phyloP scores from a whole-genome alignment of 2,113 vertebrate species.

The Hemibagrus wyckioides region DNA sequence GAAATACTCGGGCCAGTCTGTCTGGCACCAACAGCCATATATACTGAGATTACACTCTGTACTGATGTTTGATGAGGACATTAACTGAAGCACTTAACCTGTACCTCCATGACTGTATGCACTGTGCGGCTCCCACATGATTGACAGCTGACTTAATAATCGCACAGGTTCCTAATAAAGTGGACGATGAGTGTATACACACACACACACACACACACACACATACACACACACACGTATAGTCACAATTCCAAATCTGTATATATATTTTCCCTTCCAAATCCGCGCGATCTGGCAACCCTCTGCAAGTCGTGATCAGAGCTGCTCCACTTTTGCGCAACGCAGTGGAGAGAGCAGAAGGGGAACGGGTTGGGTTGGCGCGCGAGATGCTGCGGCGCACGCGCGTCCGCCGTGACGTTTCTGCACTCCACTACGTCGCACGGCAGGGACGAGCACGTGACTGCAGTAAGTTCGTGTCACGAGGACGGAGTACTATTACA shows the following conservation, averaged over 20 bases:
- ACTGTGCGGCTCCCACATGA: too few species aligned
- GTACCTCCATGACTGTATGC: neutral
- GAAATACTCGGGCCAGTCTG: neutral
- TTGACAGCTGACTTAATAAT: neutral
- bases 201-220: neutral
- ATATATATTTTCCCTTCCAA: too few species aligned
- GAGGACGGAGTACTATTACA: slow-evolving; percentile 79
- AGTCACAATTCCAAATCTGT: neutral
- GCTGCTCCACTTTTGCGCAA: slow-evolving; percentile 51
- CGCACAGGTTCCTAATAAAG: neutral
- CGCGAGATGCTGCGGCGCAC: slow-evolving; percentile 43
- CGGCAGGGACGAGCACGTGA: slow-evolving; percentile 69
- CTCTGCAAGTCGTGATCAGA: slow-evolving; percentile 7
- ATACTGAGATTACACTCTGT: neutral
- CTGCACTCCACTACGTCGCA: slow-evolving; percentile 63
- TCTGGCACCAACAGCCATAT: neutral
- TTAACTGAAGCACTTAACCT: neutral
- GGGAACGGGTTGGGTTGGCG: slow-evolving; percentile 2
- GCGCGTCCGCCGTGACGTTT: slow-evolving; percentile 66
- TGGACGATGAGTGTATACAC: neutral
- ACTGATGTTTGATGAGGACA: neutral
- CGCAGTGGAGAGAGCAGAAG: slow-evolving; percentile 59
- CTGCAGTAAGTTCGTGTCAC: slow-evolving; percentile 75
- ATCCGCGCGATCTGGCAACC: neutral
- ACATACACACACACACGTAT: neutral